These are phyloP conservation scores for Rotaria sp. DNA, from an alignment of 2,888 invertebrate genomes.

Conservation along the genomic window DNA sequence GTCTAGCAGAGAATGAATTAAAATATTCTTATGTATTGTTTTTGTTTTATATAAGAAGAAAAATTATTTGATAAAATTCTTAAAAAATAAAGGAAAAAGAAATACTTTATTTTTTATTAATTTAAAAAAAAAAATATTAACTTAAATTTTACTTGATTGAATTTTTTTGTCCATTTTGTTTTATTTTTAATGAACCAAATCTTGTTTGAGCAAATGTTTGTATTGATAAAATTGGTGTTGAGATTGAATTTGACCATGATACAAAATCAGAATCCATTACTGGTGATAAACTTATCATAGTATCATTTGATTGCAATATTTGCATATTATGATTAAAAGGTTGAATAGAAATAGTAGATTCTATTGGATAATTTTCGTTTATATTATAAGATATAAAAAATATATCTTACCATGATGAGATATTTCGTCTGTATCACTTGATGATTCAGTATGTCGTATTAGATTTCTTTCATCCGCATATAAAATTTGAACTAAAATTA, in stretches of 20 bases:
- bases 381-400: no score
- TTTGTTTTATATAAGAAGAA: not conserved
- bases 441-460: not conserved
- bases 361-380: not conserved
- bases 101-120: not conserved
- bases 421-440: not conserved
- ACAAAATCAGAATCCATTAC: not conserved
- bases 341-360: constrained; percentile 62
- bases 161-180: not conserved
- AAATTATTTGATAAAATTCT: not conserved
- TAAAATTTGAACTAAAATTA: not conserved
- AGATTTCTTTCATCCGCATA: not conserved
- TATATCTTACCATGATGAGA: no score
- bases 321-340: constrained; percentile 87
- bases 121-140: not conserved
- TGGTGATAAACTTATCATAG: not conserved
- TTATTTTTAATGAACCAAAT: constrained; percentile 38
- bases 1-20: no score
- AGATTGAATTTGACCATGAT: not conserved
- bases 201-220: constrained; percentile 38
- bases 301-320: constrained; percentile 77
- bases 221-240: constrained; percentile 28
- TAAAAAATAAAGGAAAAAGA: not conserved
- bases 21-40: not conserved
- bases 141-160: not conserved